Evolutionary conservation across 2,797 vertebrate species (phyloP), one percentile per base, ranked within the genome.

Genomic region (Darevskia nairensis): DNA sequence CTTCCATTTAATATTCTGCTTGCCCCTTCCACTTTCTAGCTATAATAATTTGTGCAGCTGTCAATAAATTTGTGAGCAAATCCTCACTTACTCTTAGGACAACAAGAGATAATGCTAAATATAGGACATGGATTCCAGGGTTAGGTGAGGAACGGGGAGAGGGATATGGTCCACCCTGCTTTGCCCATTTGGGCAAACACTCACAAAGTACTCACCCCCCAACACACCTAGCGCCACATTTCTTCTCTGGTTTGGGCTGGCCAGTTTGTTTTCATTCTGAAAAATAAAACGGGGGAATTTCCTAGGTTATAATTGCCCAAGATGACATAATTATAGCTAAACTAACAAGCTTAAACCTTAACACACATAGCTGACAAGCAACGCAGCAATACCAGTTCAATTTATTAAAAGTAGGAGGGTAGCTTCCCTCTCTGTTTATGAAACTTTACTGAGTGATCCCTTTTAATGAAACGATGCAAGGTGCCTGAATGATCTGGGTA

Each of bases 371-470:
- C 82, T 94, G 93, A 93, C 91, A 94, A 91, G 92, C 39, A 61
- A 83, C 44, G 4, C 39, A 29, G 50, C 50, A 93, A 93, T 94
- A 93, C 93, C 90, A 94, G 89, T 91, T 94, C 90, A 91, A 93
- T 90, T 90, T 86, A 93, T 91, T 92, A 87, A 76, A 71, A 91
- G 79, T 64, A 72, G 68, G 85, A 91, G 75, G 19, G 82, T 64
- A 89, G 78, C 77, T 93, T 92, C 92, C 89, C 10, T 94, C 91
- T 86, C 89, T 50, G 74, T 92, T 94, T 91, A 95, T 94, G 91
- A 94, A 93, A 90, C 25, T 66, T 83, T 71, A 94, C 4, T 93
- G 95, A 96, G 91, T 94, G 95, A 95, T 96, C 86, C 64, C 88
- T 0, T 71, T 71, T 78, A 59, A 78, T 79, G 46, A 84, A 84